phyloP scores from a whole-genome alignment of 1,140 invertebrate genomes.

The Reticulitermes speratus region DNA sequence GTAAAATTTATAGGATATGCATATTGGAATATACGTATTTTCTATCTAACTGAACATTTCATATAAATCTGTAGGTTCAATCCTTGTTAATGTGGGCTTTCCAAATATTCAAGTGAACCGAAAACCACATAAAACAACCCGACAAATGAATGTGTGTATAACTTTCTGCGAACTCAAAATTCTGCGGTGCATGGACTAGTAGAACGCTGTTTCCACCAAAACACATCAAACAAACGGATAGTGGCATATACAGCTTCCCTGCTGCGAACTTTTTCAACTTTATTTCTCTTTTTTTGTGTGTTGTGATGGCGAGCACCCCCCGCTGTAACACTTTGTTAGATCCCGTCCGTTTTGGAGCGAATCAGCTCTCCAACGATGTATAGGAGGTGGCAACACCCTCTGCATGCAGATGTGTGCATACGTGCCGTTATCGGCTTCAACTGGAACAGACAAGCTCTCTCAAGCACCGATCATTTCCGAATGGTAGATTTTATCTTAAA shows the following conservation, averaged over 20 bases:
- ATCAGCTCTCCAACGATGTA: not conserved
- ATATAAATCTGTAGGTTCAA: not conserved
- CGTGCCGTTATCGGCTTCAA: not conserved
- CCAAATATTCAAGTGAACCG: constrained; percentile 11
- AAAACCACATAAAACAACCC: constrained; percentile 16
- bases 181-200: not conserved
- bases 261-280: constrained; percentile 14
- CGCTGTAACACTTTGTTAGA: not conserved
- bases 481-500: constrained; percentile 9
- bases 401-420: not conserved
- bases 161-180: constrained; percentile 18
- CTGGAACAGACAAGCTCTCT: not conserved
- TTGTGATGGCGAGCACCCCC: not conserved
- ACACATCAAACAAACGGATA: not conserved
- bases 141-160: constrained; percentile 16
- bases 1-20: too few species aligned
- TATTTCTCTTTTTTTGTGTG: not conserved
- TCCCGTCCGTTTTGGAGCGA: not conserved
- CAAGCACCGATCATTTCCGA: not conserved
- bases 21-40: not conserved
- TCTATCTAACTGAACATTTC: not conserved
- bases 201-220: constrained; percentile 6
- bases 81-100: not conserved
- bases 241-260: not conserved
- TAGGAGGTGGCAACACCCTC: not conserved